phyloP scores from a whole-genome alignment of 2,113 vertebrate genomes.

The Tiliqua scincoides region DNA sequence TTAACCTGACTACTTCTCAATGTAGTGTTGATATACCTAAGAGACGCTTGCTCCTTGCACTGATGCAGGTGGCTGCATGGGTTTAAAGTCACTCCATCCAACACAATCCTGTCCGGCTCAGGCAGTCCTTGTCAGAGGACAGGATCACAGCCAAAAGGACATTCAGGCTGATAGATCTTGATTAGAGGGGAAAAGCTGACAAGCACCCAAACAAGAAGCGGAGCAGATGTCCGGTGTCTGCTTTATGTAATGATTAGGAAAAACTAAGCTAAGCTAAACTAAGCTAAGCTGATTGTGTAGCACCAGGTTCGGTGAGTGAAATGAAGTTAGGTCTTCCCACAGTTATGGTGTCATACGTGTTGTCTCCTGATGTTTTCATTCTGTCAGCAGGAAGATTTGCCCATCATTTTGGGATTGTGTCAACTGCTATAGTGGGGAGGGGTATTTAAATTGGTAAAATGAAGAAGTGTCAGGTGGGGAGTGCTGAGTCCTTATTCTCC shows the following conservation, averaged over 20 bases:
- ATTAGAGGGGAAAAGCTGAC: conserved; percentile 12
- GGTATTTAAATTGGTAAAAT: background rate
- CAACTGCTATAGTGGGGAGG: background rate
- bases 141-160: conserved; percentile 6
- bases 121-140: background rate
- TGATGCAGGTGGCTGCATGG: background rate
- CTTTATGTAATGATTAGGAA: conserved; percentile 12
- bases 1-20: background rate
- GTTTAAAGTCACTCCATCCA: background rate
- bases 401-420: background rate
- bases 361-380: background rate
- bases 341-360: background rate
- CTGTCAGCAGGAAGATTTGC: too few species aligned
- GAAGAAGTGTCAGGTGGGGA: background rate
- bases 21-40: background rate
- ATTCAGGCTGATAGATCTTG: background rate
- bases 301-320: background rate
- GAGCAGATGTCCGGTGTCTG: conserved; percentile 27
- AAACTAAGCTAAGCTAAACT: conserved; percentile 6
- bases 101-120: background rate
- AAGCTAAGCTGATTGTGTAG: conserved; percentile 18
- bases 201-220: conserved; percentile 17
- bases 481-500: background rate
- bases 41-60: background rate
- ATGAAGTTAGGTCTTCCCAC: background rate